Base-by-base conservation (phyloP, 2,113 vertebrate species). In the Sialia sialis region DNA sequence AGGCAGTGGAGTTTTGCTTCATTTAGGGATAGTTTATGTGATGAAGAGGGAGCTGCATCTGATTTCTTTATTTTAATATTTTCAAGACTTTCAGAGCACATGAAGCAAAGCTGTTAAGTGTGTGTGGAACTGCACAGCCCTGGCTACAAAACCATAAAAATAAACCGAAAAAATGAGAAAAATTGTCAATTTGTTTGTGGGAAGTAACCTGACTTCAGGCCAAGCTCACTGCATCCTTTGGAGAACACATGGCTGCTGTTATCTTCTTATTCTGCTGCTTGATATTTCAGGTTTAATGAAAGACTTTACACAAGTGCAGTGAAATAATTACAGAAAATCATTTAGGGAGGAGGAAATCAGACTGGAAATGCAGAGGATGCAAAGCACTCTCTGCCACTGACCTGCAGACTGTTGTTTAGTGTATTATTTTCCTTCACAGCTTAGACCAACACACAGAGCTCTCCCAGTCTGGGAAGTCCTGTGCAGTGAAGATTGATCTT, bases 401-500 rank as follows among this genome's bases (percentile, higher is more conserved):
- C 27, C 38, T 69, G 30, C 41, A 23, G 49, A 21, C 30, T 3
- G 0, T 2, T 2, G 1, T 41, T 59, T 15, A 7, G 4, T 11
- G 14, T 16, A 5, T 34, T 32, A 11, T 36, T 92, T 62, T 75
- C 21, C 12, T 67, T 44, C 7, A 34, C 5, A 44, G 23, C 44
- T 85, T 16, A 18, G 64, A 67, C 43, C 12, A 66, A 3, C 9
- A 36, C 34, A 52, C 11, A 44, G 36, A 70, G 15, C 5, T 46
- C 70, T 59, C 4, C 3, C 13, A 16, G 30, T 7, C 44, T 66
- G 36, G 15, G 21, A 73, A 55, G 39, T 76, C 39, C 64, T 62
- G 2, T 18, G 16, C 32, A 44, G 34, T 15, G 64, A 20, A 63
- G 20, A 18, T 0, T 3, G 16, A 78, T 72, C 38, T 58, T 12